Conservation (phyloP, 2,888 invertebrate genomes). For the Cheilosia pagana region DNA sequence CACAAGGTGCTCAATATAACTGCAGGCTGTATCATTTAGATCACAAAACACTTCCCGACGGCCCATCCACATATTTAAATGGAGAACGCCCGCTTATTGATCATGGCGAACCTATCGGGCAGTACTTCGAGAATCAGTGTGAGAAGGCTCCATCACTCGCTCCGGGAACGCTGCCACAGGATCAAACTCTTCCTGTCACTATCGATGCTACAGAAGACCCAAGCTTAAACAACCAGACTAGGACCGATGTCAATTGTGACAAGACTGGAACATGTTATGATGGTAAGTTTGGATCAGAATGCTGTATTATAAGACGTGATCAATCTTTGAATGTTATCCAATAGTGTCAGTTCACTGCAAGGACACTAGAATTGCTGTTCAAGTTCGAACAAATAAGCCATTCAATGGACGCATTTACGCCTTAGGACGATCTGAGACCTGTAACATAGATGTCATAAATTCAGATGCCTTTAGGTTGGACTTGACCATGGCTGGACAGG, state of each 20-base stretch:
- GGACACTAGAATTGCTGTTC: conserved; percentile 96
- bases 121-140: conserved; percentile 95
- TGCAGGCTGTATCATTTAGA: conserved; percentile 96
- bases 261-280: conserved; percentile 97
- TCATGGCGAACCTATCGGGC: conserved; percentile 94
- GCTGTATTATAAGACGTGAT: neutral
- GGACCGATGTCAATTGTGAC: conserved; percentile 94
- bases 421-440: conserved; percentile 95
- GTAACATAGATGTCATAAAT: conserved; percentile 96
- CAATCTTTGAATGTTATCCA: too few relatives aligned
- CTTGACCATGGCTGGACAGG: conserved; percentile 96
- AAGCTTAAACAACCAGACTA: conserved; percentile 88
- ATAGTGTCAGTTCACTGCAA: conserved; percentile 96
- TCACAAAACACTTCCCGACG: conserved; percentile 95
- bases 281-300: conserved; percentile 85
- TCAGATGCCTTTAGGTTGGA: conserved; percentile 96
- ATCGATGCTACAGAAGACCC: conserved; percentile 92
- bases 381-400: conserved; percentile 95
- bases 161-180: conserved; percentile 83
- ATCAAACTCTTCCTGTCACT: conserved; percentile 88
- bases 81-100: conserved; percentile 95
- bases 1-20: conserved; percentile 91
- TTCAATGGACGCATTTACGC: conserved; percentile 98
- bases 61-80: conserved; percentile 95
- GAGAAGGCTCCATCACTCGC: conserved; percentile 85